Evolutionary conservation across 2,888 invertebrate genomes (phyloP), one percentile per base, ranked within the genome.

Genomic region (Mystacides longicornis): DNA sequence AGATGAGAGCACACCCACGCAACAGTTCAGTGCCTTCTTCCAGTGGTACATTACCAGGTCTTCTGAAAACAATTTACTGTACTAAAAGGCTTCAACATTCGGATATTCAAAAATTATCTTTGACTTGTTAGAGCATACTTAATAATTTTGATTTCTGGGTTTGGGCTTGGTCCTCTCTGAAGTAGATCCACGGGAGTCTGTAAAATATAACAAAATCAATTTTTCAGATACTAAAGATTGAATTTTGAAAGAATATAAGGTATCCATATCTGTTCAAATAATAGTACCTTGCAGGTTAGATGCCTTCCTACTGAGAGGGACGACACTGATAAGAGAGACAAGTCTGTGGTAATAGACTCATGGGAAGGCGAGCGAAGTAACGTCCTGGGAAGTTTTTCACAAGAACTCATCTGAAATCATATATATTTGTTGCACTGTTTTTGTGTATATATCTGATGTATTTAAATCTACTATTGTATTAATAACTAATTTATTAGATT

Each of bases 331-430:
- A 89, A 87, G 56, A 89, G 73, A 0, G 89, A 89, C 52, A 90
- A 73, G 70, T 90, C 89, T 0, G 89, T 90, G 14, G 88, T 88
- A 64, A 90, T 87, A 18, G 88, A 88, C 72, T 91, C 90, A 71
- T 88, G 89, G 18, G 88, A 89, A 3, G 89, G 89, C 1, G 89
- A 89, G 51, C 89, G 80, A 59, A 84, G 68, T 73, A 85, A 82
- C 16, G 53, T 54, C 23, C 53, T 21, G 14, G 53, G 53, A 14
- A 52, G 22, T 46, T 52, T 52, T n/a, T 56, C 56, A 18, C 49
- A 50, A n/a, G 52, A 52, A 37, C 52, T 56, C 56, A 56, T 56
- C 53, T 53, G 53, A 21, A 48, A 48, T 5, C 16, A 43, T 14
- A 37, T 14, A 7, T n/a, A 37, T 7, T 37, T n/a, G 11, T 27